A percentile compares a stretch with the other conserved stretches of the same genome.
Conservation (phyloP, 2,888 invertebrate species). For the Drosophila trichaetosa region DNA sequence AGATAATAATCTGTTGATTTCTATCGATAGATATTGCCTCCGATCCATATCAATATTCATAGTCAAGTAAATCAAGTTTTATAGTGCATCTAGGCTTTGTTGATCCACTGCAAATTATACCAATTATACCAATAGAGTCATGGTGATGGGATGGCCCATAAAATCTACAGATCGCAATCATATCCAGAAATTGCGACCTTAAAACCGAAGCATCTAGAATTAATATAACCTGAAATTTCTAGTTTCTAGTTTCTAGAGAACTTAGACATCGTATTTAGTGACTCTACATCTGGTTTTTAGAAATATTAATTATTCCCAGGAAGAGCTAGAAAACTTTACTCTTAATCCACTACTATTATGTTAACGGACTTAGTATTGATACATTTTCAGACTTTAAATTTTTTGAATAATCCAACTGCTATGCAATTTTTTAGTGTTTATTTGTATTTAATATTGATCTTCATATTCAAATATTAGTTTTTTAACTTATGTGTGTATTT, state of each 20-base stretch:
- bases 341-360: not conserved
- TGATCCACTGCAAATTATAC: too few species aligned
- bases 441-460: too few species aligned
- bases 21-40: not conserved
- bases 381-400: not conserved
- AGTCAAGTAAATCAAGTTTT: not conserved
- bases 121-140: too few species aligned
- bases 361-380: not conserved
- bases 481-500: not conserved
- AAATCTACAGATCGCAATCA: too few species aligned
- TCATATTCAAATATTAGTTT: not conserved
- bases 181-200: not conserved
- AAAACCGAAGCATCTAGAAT: not conserved
- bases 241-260: not conserved
- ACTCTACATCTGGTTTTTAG: not conserved
- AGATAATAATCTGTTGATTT: not conserved
- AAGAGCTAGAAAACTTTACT: not conserved
- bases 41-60: not conserved
- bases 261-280: not conserved
- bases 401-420: not conserved
- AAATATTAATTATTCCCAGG: not conserved
- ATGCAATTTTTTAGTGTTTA: not conserved
- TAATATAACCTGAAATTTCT: fast-evolving
- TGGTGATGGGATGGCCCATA: too few species aligned
- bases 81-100: not conserved